Percentiles rank a stretch among this genome's conserved stretches.
Conservation (phyloP, 2,888 invertebrate species). For the Drosophila rubida region DNA sequence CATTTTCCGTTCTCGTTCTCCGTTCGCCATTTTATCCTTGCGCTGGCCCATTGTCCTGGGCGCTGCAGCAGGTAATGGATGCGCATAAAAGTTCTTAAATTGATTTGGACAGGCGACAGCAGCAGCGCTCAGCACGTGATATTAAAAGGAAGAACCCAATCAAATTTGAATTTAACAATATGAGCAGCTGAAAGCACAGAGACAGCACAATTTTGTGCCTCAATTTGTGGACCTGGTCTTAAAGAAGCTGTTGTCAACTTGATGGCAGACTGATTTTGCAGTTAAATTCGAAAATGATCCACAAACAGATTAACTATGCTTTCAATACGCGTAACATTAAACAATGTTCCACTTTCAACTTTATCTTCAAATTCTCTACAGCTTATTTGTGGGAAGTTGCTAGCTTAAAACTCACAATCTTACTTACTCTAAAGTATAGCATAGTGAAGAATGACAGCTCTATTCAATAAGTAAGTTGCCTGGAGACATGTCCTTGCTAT, state of each 20-base stretch:
- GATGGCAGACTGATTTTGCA: too few relatives aligned
- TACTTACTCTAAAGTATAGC: too few relatives aligned
- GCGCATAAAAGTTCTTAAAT: slow-evolving; percentile 60
- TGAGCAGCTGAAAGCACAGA: slow-evolving; percentile 14
- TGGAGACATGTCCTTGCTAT: slow-evolving; percentile 24
- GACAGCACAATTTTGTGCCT: slow-evolving; percentile 5
- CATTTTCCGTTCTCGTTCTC: slow-evolving; percentile 44
- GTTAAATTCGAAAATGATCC: too few relatives aligned
- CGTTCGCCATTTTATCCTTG: slow-evolving; percentile 37
- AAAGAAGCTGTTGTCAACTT: too few relatives aligned
- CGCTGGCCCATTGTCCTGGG: slow-evolving; percentile 61
- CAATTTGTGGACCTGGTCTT: too few relatives aligned
- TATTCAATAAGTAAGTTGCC: slow-evolving; percentile 59
- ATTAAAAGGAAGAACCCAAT: slow-evolving; percentile 53
- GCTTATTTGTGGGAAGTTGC: too few relatives aligned
- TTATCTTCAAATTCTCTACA: too few relatives aligned
- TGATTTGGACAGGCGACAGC: slow-evolving; percentile 49
- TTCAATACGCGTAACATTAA: too few relatives aligned
- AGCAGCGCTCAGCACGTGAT: slow-evolving; percentile 16
- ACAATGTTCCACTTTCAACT: too few relatives aligned
- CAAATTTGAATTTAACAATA: slow-evolving; percentile 50
- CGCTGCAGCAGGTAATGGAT: slow-evolving; percentile 57
- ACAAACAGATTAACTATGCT: too few relatives aligned
- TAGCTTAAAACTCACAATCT: too few relatives aligned
- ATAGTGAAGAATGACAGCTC: too few relatives aligned